These are phyloP conservation scores for Climacteris rufus DNA, from an alignment of 2,113 vertebrate species.

Conservation along the genomic window DNA sequence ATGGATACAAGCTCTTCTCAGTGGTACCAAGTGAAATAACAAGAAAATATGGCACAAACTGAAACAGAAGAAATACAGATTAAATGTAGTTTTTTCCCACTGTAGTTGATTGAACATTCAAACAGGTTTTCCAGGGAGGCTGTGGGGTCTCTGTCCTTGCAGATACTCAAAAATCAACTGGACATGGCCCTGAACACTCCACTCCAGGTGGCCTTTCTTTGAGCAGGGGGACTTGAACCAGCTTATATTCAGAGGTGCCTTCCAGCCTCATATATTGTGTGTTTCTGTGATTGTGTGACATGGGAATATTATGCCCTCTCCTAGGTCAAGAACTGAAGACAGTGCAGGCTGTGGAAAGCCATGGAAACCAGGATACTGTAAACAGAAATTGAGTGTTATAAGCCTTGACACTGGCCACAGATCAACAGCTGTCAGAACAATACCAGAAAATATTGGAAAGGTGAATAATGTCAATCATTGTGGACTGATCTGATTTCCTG, in stretches of 20 bases:
- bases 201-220: neutral
- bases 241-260: neutral
- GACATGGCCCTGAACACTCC: neutral
- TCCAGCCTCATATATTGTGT: neutral
- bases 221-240: neutral
- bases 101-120: neutral
- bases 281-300: neutral
- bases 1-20: neutral
- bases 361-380: neutral
- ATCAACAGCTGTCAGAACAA: neutral
- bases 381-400: neutral
- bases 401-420: neutral
- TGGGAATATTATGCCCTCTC: neutral
- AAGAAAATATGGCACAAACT: neutral
- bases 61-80: neutral
- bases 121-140: neutral
- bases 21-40: neutral
- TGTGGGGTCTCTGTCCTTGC: neutral
- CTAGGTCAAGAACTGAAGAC: neutral
- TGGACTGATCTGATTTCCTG: neutral
- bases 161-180: neutral
- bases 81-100: neutral
- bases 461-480: fast-evolving
- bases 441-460: neutral
- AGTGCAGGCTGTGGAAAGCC: neutral